phyloP scores from a whole-genome alignment of 2,113 vertebrate species.

The Phoenicopterus ruber region DNA sequence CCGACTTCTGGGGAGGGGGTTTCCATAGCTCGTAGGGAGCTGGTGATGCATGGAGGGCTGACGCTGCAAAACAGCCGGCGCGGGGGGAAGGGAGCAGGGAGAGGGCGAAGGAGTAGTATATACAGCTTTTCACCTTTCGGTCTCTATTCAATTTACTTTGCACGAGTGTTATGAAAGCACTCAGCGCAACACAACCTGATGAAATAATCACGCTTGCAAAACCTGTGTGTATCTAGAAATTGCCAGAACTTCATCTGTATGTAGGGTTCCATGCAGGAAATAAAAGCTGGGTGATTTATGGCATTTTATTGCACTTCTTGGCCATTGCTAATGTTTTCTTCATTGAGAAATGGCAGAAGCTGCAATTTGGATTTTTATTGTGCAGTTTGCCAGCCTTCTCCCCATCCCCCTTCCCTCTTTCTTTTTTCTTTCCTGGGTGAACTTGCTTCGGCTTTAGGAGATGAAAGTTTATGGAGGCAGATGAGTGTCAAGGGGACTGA shows the following conservation, averaged over 20 bases:
- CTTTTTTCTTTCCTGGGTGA: slow-evolving; percentile 68
- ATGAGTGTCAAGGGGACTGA: slow-evolving; percentile 58
- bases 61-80: slow-evolving; percentile 4
- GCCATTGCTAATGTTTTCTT: slow-evolving; percentile 73
- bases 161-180: neutral
- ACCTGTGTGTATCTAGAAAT: slow-evolving; percentile 5
- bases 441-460: slow-evolving; percentile 65
- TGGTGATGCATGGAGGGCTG: slow-evolving; percentile 60
- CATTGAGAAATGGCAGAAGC: slow-evolving; percentile 72
- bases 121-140: slow-evolving; percentile 24
- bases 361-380: slow-evolving; percentile 69
- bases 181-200: slow-evolving; percentile 13
- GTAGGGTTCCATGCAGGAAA: slow-evolving; percentile 47
- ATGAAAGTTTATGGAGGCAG: slow-evolving; percentile 69
- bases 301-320: slow-evolving; percentile 65
- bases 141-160: slow-evolving; percentile 13
- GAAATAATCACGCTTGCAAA: slow-evolving; percentile 54
- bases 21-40: slow-evolving; percentile 47
- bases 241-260: slow-evolving; percentile 38
- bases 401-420: neutral
- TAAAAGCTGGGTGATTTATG: slow-evolving; percentile 67
- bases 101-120: neutral
- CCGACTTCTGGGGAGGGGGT: slow-evolving; percentile 52
- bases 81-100: neutral
- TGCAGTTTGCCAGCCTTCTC: slow-evolving; percentile 21